These are phyloP conservation scores for Myotis findleyi DNA, from an alignment of 2,797 vertebrate species.

Conservation along the genomic window DNA sequence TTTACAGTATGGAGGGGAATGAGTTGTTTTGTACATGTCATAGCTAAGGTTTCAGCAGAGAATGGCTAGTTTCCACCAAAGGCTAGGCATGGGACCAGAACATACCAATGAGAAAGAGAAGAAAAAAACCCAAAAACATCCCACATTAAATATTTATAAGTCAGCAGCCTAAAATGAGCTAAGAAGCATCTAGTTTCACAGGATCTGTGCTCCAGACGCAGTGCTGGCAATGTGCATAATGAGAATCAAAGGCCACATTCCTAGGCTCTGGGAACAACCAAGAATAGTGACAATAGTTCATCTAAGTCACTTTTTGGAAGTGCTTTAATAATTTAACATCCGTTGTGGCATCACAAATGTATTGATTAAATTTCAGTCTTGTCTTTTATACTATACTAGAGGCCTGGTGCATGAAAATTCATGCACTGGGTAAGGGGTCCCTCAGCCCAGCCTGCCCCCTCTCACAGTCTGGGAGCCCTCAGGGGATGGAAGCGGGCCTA, in stretches of 20 bases:
- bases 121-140: not conserved
- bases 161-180: not conserved
- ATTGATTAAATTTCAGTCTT: not conserved
- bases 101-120: not conserved
- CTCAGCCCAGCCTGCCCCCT: too few relatives aligned
- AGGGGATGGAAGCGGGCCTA: too few relatives aligned
- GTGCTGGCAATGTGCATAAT: too few relatives aligned
- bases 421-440: too few relatives aligned
- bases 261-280: not conserved
- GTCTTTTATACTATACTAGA: not conserved
- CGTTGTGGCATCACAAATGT: not conserved
- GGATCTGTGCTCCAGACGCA: not conserved
- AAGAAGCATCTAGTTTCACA: not conserved
- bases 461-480: too few relatives aligned
- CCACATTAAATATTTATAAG: not conserved
- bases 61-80: not conserved
- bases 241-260: not conserved
- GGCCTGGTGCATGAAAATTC: too few relatives aligned
- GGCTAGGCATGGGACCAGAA: not conserved
- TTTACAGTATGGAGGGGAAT: not conserved
- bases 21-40: not conserved
- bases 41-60: not conserved
- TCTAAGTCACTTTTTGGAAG: not conserved
- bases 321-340: not conserved
- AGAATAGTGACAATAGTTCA: not conserved